A percentile compares a stretch with the other conserved stretches of the same genome.
phyloP scores from a whole-genome alignment of 2,888 invertebrate species.

The Anaspis maculata region DNA sequence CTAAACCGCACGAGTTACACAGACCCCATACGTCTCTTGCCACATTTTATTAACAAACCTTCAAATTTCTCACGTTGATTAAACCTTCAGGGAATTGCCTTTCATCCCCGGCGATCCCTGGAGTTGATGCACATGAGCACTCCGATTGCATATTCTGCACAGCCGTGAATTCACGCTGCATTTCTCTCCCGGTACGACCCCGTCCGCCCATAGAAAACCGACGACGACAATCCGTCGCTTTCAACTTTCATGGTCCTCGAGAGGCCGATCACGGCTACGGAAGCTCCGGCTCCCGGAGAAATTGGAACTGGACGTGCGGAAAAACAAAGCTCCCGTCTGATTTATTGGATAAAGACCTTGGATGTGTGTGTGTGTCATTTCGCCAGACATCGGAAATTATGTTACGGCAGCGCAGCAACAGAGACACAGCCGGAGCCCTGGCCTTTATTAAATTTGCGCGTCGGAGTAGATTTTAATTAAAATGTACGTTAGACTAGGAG shows the following conservation, averaged over 20 bases:
- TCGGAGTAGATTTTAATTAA: constrained; percentile 15
- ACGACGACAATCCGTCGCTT: not conserved
- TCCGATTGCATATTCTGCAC: no score
- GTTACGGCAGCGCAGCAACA: no score
- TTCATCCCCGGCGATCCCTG: no score
- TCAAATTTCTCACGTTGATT: no score
- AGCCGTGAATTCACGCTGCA: no score
- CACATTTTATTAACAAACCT: no score
- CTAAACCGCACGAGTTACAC: no score
- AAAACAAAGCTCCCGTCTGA: constrained; percentile 34
- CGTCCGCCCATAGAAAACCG: no score
- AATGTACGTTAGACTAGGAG: constrained; percentile 7
- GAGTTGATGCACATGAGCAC: no score
- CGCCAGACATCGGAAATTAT: constrained; percentile 31
- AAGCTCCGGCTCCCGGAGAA: constrained; percentile 32
- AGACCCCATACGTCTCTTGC: no score
- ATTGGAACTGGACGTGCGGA: constrained; percentile 37
- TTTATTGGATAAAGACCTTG: constrained; percentile 28
- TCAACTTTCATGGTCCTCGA: constrained; percentile 26
- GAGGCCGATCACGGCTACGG: constrained; percentile 32
- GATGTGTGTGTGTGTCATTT: constrained; percentile 30
- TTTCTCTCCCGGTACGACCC: no score
- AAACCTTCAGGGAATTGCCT: no score
- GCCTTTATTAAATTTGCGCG: constrained; percentile 25
- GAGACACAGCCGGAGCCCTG: constrained; percentile 17